A percentile compares a stretch with the other conserved stretches of the same genome.
Conservation (phyloP, 2,113 vertebrate genomes). For the Prochilodus magdalenae region DNA sequence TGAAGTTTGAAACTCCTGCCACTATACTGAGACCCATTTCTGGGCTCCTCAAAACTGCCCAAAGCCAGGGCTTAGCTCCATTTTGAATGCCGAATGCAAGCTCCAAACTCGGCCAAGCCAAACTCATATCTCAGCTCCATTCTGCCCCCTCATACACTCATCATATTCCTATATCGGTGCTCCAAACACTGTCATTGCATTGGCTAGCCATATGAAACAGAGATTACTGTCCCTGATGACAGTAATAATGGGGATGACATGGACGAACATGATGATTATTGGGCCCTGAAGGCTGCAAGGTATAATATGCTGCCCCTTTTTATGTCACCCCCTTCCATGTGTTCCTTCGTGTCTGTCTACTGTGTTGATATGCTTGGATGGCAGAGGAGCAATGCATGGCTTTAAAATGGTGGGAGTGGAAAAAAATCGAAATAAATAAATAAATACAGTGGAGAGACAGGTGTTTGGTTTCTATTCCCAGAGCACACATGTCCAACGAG, state of each 20-base stretch:
- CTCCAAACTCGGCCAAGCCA: neutral
- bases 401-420: neutral
- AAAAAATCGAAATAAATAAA: neutral
- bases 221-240: constrained; percentile 68
- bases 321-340: constrained; percentile 58
- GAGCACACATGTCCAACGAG: constrained; percentile 61
- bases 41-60: neutral
- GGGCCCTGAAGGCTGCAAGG: constrained; percentile 62
- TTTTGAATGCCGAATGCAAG: neutral
- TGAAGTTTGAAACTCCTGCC: constrained; percentile 8
- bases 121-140: neutral
- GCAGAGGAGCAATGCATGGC: constrained; percentile 44
- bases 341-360: constrained; percentile 58
- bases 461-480: constrained; percentile 75
- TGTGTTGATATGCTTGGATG: constrained; percentile 68
- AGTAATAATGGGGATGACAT: constrained; percentile 60
- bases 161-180: constrained; percentile 8
- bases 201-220: constrained; percentile 59
- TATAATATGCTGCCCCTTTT: constrained; percentile 56
- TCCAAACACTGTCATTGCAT: constrained; percentile 61
- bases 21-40: neutral
- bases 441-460: constrained; percentile 60
- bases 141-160: constrained; percentile 14
- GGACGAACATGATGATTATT: constrained; percentile 61
- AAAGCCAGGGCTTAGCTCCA: neutral